phyloP scores from a whole-genome alignment of 64 coral and sea anemone species.

The Catalaphyllia jardinei region DNA sequence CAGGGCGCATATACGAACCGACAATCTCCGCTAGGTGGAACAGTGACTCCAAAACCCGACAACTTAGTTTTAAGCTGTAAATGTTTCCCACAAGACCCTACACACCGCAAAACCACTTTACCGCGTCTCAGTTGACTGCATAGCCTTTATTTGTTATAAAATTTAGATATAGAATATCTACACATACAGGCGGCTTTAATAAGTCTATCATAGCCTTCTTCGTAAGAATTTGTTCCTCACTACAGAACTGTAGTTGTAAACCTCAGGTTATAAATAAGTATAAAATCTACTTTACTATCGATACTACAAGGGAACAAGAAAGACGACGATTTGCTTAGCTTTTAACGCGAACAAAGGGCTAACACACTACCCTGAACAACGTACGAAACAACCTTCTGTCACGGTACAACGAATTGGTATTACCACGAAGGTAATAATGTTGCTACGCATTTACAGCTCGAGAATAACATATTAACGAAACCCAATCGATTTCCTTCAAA shows the following conservation, averaged over 20 bases:
- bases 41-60: neutral
- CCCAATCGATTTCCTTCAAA: neutral
- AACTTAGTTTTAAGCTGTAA: neutral
- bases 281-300: conserved; percentile 39
- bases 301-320: neutral
- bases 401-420: neutral
- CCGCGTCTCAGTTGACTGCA: neutral
- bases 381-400: neutral
- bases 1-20: too few species aligned
- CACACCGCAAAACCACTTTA: neutral
- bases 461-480: neutral
- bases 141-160: conserved; percentile 45
- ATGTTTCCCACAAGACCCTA: neutral
- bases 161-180: conserved; percentile 60
- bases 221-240: conserved; percentile 47
- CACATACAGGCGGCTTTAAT: conserved; percentile 44
- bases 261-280: conserved; percentile 44
- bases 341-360: neutral
- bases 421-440: neutral
- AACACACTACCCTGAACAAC: conserved; percentile 16
- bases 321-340: neutral
- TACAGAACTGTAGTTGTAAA: conserved; percentile 44
- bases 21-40: too few species aligned
- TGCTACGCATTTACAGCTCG: neutral
- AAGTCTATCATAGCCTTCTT: conserved; percentile 54